Percentiles rank a stretch among this genome's conserved stretches.
Conservation (phyloP, 2,888 invertebrate species). For the Apeira syringaria region DNA sequence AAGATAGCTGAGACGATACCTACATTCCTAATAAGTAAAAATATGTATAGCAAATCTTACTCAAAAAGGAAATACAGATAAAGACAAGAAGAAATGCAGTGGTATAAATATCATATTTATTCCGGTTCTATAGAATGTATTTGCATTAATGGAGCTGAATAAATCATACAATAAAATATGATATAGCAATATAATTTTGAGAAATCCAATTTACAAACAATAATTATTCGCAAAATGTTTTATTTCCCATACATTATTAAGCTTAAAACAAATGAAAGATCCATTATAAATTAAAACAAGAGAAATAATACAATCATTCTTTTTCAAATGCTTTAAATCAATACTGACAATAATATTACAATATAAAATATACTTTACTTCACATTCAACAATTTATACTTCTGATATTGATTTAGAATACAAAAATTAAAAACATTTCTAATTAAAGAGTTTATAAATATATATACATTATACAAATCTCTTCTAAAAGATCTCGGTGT, state of each 20-base stretch:
- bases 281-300: constrained; percentile 17
- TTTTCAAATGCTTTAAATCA: constrained; percentile 28
- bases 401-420: constrained; percentile 64
- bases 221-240: constrained; percentile 1
- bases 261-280: constrained; percentile 14
- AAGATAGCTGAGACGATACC: too few species aligned
- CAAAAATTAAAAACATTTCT: constrained; percentile 53
- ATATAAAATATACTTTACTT: constrained; percentile 64
- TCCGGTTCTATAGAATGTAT: constrained; percentile 67
- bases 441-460: constrained; percentile 60
- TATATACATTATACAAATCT: constrained; percentile 49
- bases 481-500: constrained; percentile 51
- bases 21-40: too few species aligned
- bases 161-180: constrained; percentile 18
- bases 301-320: constrained; percentile 21
- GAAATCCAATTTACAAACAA: constrained; percentile 12
- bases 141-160: constrained; percentile 56
- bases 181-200: constrained; percentile 14
- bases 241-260: constrained; percentile 6
- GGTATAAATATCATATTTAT: constrained; percentile 72
- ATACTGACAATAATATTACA: constrained; percentile 44
- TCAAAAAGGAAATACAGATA: too few species aligned
- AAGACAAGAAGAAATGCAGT: too few species aligned
- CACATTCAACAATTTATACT: constrained; percentile 67
- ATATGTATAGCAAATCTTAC: too few species aligned